A percentile compares a stretch with the other conserved stretches of the same genome.
These are phyloP conservation scores for Rhinopithecus roxellana DNA, from an alignment of 2,113 vertebrate genomes.

Conservation along the genomic window DNA sequence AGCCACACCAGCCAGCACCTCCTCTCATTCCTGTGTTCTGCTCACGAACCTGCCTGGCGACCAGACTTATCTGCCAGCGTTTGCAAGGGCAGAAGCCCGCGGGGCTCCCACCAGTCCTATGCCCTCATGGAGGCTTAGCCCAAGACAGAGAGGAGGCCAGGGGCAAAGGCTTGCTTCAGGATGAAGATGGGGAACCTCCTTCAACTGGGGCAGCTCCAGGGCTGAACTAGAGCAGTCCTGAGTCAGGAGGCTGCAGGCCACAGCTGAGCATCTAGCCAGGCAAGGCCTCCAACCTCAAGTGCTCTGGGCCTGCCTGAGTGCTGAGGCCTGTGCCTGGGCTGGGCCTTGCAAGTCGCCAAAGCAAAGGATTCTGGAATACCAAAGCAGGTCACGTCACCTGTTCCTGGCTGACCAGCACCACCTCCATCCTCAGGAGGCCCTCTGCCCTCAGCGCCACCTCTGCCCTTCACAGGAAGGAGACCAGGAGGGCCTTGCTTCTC, in stretches of 20 bases:
- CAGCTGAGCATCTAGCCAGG: not conserved
- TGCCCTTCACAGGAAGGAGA: not conserved
- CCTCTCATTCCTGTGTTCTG: not conserved
- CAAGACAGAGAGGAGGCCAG: fast-evolving
- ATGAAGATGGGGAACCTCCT: not conserved
- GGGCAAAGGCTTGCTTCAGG: not conserved
- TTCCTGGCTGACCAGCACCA: too few relatives aligned
- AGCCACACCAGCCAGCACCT: not conserved
- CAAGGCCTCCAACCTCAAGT: not conserved
- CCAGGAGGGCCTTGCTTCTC: not conserved
- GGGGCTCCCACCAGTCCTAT: not conserved
- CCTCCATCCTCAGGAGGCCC: not conserved
- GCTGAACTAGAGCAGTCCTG: not conserved
- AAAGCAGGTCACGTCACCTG: not conserved
- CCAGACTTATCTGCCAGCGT: not conserved
- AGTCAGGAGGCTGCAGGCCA: not conserved
- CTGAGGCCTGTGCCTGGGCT: not conserved
- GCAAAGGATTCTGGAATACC: not conserved
- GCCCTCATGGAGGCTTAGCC: not conserved
- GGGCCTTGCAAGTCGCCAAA: not conserved
- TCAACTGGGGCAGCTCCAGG: not conserved
- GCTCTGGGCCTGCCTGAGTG: not conserved
- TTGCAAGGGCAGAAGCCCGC: not conserved
- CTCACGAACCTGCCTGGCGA: not conserved
- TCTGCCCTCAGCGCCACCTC: not conserved